Evolutionary conservation across 2,797 vertebrate genomes (phyloP), one percentile per base, ranked within the genome.

Genomic region (Pangasius macronema): DNA sequence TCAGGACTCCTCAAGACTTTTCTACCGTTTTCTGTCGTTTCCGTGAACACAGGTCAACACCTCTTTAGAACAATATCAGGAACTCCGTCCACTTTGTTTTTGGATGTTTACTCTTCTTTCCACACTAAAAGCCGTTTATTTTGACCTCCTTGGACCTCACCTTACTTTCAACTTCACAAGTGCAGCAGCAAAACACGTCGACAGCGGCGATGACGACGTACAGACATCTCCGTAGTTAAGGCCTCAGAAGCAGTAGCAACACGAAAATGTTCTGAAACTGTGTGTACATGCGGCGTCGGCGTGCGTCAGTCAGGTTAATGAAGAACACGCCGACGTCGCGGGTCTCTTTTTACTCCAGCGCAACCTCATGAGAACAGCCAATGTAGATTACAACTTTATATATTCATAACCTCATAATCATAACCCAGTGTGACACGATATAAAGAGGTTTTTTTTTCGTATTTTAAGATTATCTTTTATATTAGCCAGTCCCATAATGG

Each of bases 11-110:
- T 85, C 85, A 86, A 65, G 79, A 89, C 68, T 91, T 90, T 88
- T 90, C 22, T 86, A 87, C 89, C 85, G 87, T 90, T 87, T 86
- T 42, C 55, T 82, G 77, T 89, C 77, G 80, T 84, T 92, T 90
- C 89, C 87, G 70, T 87, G 87, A 90, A 85, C 90, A 63, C 93
- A 95, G 94, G 93, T 90, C 83, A 87, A 87, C 87, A 89, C 84
- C 79, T 89, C 86, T 88, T 83, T 90, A 85, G 88, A 94, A 92
- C 24, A 30, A 92, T 94, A 93, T 95, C 95, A 96, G 95, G 95
- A 95, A 95, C 93, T 93, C 91, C 84, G 85, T 90, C 92, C 91
- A 88, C 11, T 14, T 30, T 80, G 46, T 59, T 39, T 80, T 80
- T 92, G 90, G 88, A 85, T 88, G 88, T 92, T 94, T 91, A 93